phyloP scores from a whole-genome alignment of 2,888 invertebrate genomes.

The Stenurella melanura region DNA sequence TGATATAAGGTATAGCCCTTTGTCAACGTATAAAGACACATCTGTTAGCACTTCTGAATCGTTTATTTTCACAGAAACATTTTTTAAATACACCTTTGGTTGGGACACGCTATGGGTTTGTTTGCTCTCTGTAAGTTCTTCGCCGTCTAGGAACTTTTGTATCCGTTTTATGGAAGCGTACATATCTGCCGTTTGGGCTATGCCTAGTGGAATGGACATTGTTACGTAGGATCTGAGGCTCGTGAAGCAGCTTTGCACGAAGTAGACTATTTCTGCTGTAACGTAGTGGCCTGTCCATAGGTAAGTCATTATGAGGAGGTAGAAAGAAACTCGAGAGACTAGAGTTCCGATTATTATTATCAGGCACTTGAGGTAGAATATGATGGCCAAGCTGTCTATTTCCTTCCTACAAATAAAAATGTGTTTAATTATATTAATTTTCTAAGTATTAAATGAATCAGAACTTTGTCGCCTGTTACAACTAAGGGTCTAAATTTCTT shows the following conservation, averaged over 20 bases:
- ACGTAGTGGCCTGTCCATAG: slow-evolving; percentile 58
- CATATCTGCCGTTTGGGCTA: slow-evolving; percentile 60
- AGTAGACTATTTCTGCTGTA: slow-evolving; percentile 60
- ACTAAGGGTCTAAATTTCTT: too few species aligned
- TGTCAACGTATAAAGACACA: slow-evolving; percentile 71
- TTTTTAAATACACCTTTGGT: slow-evolving; percentile 49
- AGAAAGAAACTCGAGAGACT: slow-evolving; percentile 59
- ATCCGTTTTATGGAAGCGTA: slow-evolving; percentile 59
- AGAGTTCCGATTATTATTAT: slow-evolving; percentile 65
- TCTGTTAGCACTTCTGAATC: slow-evolving; percentile 69
- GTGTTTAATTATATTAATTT: too few species aligned
- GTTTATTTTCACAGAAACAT: slow-evolving; percentile 58
- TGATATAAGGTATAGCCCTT: slow-evolving; percentile 75
- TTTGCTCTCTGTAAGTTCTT: slow-evolving; percentile 21
- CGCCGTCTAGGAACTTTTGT: slow-evolving; percentile 50
- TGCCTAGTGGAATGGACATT: slow-evolving; percentile 62
- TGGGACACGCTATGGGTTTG: background rate
- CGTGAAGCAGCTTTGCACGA: slow-evolving; percentile 55
- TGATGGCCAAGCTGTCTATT: slow-evolving; percentile 76
- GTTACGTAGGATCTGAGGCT: slow-evolving; percentile 60
- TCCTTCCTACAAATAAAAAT: slow-evolving; percentile 76
- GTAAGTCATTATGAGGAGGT: slow-evolving; percentile 61
- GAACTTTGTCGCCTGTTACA: too few species aligned
- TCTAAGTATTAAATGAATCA: too few species aligned
- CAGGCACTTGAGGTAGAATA: slow-evolving; percentile 68